Conservation (phyloP, 1,140 invertebrate genomes). For the Stegodyphus mimosarum region DNA sequence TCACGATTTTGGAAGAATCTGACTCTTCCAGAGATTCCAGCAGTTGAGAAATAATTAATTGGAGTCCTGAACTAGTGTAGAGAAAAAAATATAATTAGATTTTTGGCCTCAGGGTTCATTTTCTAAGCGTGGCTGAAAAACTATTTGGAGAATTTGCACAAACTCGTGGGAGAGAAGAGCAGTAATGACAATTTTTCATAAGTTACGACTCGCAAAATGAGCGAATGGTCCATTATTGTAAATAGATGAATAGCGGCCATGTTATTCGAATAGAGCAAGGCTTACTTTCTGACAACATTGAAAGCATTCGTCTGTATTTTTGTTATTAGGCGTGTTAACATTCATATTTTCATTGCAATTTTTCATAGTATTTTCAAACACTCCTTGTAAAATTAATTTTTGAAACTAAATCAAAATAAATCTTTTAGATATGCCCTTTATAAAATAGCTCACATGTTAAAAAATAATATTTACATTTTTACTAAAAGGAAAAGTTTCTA, state of each 20-base stretch:
- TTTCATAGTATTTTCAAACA: too few species aligned
- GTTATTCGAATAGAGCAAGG: too few species aligned
- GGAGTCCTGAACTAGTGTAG: conserved; percentile 40
- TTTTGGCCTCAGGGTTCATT: conserved; percentile 59
- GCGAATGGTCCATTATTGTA: neutral
- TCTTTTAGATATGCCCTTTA: too few species aligned
- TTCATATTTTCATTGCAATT: too few species aligned
- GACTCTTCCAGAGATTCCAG: conserved; percentile 52
- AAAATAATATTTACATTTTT: too few species aligned
- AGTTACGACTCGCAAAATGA: conserved; percentile 6
- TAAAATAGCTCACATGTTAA: too few species aligned
- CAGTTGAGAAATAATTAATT: conserved; percentile 61
- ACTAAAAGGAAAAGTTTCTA: too few species aligned
- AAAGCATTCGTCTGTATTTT: too few species aligned
- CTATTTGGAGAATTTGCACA: conserved; percentile 56
- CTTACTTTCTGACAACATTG: too few species aligned
- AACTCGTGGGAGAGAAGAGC: conserved; percentile 45
- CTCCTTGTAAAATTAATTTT: too few species aligned
- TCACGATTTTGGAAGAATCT: conserved; percentile 57
- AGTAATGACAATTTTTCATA: conserved; percentile 55
- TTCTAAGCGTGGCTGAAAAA: conserved; percentile 56
- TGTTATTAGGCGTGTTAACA: too few species aligned
- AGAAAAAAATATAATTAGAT: conserved; percentile 59
- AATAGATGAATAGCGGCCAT: neutral
- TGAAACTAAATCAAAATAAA: too few species aligned